phyloP scores from a whole-genome alignment of 2,888 invertebrate genomes.

The Campoplex capitator region DNA sequence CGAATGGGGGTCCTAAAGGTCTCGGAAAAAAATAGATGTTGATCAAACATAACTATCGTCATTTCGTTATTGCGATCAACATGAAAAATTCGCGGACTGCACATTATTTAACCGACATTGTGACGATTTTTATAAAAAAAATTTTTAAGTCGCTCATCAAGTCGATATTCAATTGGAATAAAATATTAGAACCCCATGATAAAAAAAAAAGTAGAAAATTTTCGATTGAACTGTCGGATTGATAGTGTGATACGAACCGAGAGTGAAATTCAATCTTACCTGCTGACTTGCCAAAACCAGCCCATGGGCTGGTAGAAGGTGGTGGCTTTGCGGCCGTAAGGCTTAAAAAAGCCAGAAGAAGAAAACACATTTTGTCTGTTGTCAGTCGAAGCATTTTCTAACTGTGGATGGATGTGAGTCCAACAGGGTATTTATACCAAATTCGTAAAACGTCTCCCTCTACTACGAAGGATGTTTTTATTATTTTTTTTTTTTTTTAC shows the following conservation, averaged over 20 bases:
- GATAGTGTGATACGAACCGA: neutral
- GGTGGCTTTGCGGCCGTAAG: slow-evolving; percentile 72
- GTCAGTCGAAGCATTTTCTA: slow-evolving; percentile 74
- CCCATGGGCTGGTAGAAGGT: slow-evolving; percentile 74
- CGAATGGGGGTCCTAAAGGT: slow-evolving; percentile 74
- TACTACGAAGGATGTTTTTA: neutral
- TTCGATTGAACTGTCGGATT: neutral
- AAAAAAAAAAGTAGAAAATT: neutral
- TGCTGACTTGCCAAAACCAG: slow-evolving; percentile 47
- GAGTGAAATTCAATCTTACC: slow-evolving; percentile 35
- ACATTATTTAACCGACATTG: neutral
- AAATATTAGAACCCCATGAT: neutral
- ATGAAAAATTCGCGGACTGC: too few species aligned
- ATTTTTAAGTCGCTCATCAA: too few species aligned
- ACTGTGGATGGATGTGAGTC: slow-evolving; percentile 51
- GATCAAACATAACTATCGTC: neutral
- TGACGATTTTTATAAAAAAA: neutral
- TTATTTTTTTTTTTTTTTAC: neutral
- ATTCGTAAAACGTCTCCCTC: neutral
- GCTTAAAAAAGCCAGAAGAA: slow-evolving; percentile 70
- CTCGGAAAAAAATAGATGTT: slow-evolving; percentile 72
- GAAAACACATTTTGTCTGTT: slow-evolving; percentile 70
- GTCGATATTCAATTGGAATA: too few species aligned
- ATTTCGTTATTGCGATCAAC: neutral
- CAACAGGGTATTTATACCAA: slow-evolving; percentile 74